Conservation (phyloP, 2,888 invertebrate genomes). For the Mimachlamys varia region DNA sequence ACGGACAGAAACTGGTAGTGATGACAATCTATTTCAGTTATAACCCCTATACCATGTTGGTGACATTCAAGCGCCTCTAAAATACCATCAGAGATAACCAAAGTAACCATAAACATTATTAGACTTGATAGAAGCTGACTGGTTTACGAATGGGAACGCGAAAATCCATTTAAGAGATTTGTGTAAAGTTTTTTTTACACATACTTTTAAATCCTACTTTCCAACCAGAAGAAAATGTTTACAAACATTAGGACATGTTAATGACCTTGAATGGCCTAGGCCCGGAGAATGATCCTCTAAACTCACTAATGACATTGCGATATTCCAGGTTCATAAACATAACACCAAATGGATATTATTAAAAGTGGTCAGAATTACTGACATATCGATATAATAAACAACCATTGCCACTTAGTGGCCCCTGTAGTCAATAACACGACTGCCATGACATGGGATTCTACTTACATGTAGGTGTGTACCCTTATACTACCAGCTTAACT, state of each 20-base stretch:
- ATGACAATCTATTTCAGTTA: background rate
- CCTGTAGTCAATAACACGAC: background rate
- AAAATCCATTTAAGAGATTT: no score
- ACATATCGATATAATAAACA: background rate
- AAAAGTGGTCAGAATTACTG: background rate
- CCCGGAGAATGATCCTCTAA: background rate
- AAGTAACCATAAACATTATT: background rate
- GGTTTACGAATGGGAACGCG: background rate
- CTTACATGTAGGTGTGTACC: background rate
- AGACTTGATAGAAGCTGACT: no score
- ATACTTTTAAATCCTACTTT: no score
- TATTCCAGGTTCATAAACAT: background rate
- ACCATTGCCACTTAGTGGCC: background rate
- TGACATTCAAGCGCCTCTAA: background rate
- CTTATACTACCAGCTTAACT: background rate
- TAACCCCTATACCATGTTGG: background rate
- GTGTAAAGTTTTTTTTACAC: no score
- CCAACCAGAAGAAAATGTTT: no score
- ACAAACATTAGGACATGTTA: background rate
- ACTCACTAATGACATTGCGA: background rate
- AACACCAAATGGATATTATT: slow-evolving; percentile 18
- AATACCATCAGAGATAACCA: background rate
- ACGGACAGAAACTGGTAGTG: no score
- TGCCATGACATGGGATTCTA: background rate
- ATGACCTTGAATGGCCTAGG: background rate